phyloP scores from a whole-genome alignment of 2,888 invertebrate genomes.

The Drosophila pegasa region DNA sequence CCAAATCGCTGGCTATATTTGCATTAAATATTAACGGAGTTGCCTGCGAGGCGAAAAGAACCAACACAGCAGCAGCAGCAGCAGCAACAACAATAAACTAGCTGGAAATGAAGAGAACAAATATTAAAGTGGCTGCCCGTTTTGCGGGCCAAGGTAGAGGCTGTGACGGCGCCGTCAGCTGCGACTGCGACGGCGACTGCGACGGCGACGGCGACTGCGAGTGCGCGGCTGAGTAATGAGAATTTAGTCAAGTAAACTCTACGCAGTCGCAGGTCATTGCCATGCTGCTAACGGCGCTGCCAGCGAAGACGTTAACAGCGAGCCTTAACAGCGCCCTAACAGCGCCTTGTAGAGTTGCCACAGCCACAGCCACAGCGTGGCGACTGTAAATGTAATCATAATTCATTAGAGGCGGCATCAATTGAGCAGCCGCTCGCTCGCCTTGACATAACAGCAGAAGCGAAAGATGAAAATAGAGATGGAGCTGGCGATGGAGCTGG shows the following conservation, averaged over 20 bases:
- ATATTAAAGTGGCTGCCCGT: constrained; percentile 62
- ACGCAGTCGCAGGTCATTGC: constrained; percentile 76
- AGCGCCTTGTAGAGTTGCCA: constrained; percentile 59
- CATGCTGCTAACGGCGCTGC: constrained; percentile 67
- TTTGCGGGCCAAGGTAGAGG: constrained; percentile 33
- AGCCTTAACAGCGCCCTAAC: constrained; percentile 47
- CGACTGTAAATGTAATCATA: constrained; percentile 61
- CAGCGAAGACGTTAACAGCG: constrained; percentile 20
- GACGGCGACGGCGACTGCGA: constrained; percentile 20
- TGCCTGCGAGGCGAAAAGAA: constrained; percentile 33
- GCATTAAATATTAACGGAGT: constrained; percentile 76
- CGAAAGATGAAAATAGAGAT: constrained; percentile 24
- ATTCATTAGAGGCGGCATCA: constrained; percentile 71
- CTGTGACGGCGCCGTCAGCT: constrained; percentile 2
- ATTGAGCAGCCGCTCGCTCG: constrained; percentile 48
- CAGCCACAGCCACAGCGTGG: constrained; percentile 27
- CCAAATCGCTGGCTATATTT: constrained; percentile 52
- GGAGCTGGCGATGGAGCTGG: constrained; percentile 34
- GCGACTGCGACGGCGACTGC: constrained; percentile 8
- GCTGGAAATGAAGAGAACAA: constrained; percentile 75
- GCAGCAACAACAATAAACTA: constrained; percentile 43
- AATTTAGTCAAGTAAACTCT: constrained; percentile 73
- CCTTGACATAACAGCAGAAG: constrained; percentile 65
- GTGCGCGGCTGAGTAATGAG: constrained; percentile 68
- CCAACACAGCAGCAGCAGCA: constrained; percentile 11